Evolutionary conservation across 1,140 invertebrate genomes (phyloP).

Genomic region (Caenorhabditis inopinata): DNA sequence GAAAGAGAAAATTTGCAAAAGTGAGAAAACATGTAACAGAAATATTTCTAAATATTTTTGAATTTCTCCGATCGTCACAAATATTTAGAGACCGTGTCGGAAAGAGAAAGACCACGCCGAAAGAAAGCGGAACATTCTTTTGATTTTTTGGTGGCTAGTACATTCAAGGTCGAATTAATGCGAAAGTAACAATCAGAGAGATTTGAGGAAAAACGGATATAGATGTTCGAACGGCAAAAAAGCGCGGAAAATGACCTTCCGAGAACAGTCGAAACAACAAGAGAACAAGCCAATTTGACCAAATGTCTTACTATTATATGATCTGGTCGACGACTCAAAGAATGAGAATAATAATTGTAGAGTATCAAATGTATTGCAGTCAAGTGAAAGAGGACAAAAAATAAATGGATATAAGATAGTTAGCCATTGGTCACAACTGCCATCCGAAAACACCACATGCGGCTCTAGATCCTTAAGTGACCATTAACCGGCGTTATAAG

Average conservation of each 20-base stretch:
- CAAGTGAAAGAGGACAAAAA: neutral
- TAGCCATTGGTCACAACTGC: neutral
- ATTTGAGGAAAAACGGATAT: neutral
- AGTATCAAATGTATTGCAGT: conserved; percentile 2
- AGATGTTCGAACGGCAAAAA: neutral
- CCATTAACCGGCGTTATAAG: too few relatives aligned
- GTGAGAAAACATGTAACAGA: too few relatives aligned
- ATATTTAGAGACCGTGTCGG: too few relatives aligned
- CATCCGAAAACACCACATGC: neutral
- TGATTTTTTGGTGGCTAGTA: too few relatives aligned
- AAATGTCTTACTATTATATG: conserved; percentile 33
- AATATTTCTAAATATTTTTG: too few relatives aligned
- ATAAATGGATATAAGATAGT: too few relatives aligned
- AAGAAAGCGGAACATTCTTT: too few relatives aligned
- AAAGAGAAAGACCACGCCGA: too few relatives aligned
- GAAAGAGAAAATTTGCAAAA: too few relatives aligned
- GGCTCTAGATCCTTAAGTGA: neutral
- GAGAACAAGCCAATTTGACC: conserved; percentile 24
- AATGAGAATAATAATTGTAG: conserved; percentile 29
- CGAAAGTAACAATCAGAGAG: neutral
- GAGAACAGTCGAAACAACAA: neutral
- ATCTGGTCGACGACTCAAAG: neutral
- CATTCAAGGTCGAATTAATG: too few relatives aligned
- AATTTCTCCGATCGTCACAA: too few relatives aligned
- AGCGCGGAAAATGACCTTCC: neutral